Conservation (phyloP, 2,888 invertebrate species). For the Arctia plantaginis region DNA sequence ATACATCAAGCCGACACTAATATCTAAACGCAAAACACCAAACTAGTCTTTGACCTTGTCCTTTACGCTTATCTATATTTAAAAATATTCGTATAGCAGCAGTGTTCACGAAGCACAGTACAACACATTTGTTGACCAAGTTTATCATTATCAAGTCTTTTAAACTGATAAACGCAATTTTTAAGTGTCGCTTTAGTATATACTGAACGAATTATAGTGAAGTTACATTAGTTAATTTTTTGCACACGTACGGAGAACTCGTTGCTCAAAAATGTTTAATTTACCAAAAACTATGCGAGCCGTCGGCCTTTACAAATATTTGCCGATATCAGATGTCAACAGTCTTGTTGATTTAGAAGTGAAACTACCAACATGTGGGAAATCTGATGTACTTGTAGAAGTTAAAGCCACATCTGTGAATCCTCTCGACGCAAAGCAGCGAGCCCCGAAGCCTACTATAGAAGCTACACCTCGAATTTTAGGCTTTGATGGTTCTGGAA, state of each 20-base stretch:
- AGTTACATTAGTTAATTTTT: not conserved
- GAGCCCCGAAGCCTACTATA: conserved; percentile 71
- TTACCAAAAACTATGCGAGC: conserved; percentile 79
- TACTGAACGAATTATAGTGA: not conserved
- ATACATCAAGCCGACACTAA: not conserved
- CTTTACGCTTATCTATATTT: not conserved
- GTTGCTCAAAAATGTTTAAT: conserved; percentile 35
- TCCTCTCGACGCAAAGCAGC: conserved; percentile 76
- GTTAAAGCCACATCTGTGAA: conserved; percentile 77
- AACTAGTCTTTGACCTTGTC: not conserved
- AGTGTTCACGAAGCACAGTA: not conserved
- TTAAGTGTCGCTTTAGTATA: not conserved
- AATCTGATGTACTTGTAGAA: conserved; percentile 72
- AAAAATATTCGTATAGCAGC: not conserved
- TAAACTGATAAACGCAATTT: not conserved
- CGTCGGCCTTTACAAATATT: conserved; percentile 78
- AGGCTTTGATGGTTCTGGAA: conserved; percentile 79
- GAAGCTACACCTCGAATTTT: conserved; percentile 70
- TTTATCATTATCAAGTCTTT: not conserved
- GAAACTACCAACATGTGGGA: conserved; percentile 62
- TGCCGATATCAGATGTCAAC: conserved; percentile 71
- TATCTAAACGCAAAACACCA: not conserved
- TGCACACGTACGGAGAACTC: not conserved
- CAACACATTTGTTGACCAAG: not conserved
- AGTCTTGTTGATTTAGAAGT: conserved; percentile 75